These are phyloP conservation scores for Archilochus colubris DNA, from an alignment of 2,113 vertebrate species.

Conservation along the genomic window DNA sequence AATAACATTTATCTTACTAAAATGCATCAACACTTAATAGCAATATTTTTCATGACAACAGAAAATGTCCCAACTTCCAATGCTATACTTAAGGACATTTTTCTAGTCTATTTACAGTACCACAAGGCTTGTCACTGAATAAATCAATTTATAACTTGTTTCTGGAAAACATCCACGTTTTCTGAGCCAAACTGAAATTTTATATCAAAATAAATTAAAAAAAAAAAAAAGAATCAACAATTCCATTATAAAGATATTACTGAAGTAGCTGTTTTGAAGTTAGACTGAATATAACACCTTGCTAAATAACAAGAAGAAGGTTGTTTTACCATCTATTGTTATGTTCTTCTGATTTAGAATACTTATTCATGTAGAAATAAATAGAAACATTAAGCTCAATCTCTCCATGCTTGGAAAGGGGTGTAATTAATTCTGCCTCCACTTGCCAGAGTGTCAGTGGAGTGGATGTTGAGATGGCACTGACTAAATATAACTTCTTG, in stretches of 20 bases:
- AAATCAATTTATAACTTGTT: not conserved
- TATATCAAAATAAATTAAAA: rapidly evolving
- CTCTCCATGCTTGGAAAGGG: not conserved
- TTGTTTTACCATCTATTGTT: not conserved
- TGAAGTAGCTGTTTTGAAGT: not conserved
- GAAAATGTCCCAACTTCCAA: not conserved
- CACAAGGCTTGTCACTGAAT: not conserved
- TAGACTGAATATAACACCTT: not conserved
- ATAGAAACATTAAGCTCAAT: not conserved
- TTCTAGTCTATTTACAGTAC: not conserved
- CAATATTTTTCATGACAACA: not conserved
- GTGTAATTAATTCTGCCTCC: not conserved
- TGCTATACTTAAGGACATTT: not conserved
- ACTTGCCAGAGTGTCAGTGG: not conserved
- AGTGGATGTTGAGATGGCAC: not conserved
- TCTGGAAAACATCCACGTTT: not conserved
- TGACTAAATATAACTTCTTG: not conserved
- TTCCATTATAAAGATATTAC: not conserved
- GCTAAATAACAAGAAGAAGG: not conserved
- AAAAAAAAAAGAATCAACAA: not conserved
- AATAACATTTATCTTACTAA: not conserved
- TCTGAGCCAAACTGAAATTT: not conserved
- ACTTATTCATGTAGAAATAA: not conserved
- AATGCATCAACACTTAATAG: not conserved
- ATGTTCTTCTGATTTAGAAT: not conserved